These are phyloP conservation scores for Apogon talboti DNA, from an alignment of 2,797 vertebrate species.

Conservation along the genomic window DNA sequence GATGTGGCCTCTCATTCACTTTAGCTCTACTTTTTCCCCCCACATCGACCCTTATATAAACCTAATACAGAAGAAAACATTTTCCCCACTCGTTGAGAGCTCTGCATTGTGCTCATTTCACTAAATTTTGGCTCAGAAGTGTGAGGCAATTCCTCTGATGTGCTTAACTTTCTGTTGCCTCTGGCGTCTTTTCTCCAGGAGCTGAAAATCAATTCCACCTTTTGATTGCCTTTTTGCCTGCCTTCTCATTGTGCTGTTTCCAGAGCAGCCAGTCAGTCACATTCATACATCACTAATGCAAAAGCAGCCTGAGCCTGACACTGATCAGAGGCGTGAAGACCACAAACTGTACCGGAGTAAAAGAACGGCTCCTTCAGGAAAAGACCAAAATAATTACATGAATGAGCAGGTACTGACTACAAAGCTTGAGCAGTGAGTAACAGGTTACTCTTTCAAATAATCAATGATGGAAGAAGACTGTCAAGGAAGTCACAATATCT, in stretches of 20 bases:
- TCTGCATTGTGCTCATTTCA: constrained; percentile 24
- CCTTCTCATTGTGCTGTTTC: constrained; percentile 14
- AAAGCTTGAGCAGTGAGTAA: no score
- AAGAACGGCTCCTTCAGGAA: no score
- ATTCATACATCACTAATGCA: constrained; percentile 24
- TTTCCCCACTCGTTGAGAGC: constrained; percentile 4
- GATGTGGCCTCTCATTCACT: no score
- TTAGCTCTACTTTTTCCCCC: no score
- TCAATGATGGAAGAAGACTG: no score
- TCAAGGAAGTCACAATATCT: no score
- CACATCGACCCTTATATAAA: constrained; percentile 42
- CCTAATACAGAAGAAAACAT: background rate
- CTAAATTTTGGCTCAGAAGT: constrained; percentile 5
- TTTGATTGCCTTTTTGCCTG: constrained; percentile 42
- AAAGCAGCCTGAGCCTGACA: constrained; percentile 14
- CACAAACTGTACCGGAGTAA: no score
- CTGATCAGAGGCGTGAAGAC: no score
- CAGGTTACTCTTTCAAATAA: no score
- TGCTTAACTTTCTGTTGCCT: constrained; percentile 42
- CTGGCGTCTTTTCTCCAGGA: constrained; percentile 38
- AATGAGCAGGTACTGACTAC: no score
- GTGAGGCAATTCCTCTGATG: constrained; percentile 15
- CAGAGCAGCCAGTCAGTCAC: constrained; percentile 4
- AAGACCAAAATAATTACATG: no score
- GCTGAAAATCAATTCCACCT: constrained; percentile 65